A percentile compares a stretch with the other conserved stretches of the same genome.
Conservation (phyloP, 2,113 vertebrate species). For the Clarias gariepinus region DNA sequence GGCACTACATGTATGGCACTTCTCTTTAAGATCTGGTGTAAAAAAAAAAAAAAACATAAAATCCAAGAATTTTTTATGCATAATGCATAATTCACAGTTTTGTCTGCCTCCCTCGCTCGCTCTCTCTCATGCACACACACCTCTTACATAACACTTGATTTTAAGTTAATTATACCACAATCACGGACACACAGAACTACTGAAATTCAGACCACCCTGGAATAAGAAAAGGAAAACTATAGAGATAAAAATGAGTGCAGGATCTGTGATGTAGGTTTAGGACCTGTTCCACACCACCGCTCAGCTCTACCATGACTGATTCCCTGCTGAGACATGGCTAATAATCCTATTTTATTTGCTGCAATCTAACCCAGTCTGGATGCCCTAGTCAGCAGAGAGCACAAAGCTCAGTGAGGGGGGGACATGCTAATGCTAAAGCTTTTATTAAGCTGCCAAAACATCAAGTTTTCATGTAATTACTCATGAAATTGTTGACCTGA, state of each 20-base stretch:
- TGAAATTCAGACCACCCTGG: not conserved
- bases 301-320: constrained; percentile 6
- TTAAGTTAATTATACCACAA: not conserved
- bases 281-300: not conserved
- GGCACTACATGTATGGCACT: not conserved
- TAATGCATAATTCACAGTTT: not conserved
- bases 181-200: not conserved
- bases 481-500: not conserved
- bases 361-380: constrained; percentile 19
- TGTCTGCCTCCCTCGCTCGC: too few species aligned
- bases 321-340: constrained; percentile 10
- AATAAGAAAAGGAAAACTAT: not conserved
- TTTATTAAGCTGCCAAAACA: not conserved
- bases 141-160: constrained; percentile 24
- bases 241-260: not conserved
- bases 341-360: constrained; percentile 16
- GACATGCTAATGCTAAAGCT: not conserved
- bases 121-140: not conserved
- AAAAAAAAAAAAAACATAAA: not conserved
- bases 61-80: not conserved
- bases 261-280: not conserved
- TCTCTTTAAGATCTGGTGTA: not conserved
- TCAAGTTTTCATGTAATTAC: not conserved
- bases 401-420: not conserved
- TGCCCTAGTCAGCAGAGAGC: constrained; percentile 1